These are phyloP conservation scores for Acanthosoma haemorrhoidale DNA, from an alignment of 2,888 invertebrate genomes.

Conservation along the genomic window DNA sequence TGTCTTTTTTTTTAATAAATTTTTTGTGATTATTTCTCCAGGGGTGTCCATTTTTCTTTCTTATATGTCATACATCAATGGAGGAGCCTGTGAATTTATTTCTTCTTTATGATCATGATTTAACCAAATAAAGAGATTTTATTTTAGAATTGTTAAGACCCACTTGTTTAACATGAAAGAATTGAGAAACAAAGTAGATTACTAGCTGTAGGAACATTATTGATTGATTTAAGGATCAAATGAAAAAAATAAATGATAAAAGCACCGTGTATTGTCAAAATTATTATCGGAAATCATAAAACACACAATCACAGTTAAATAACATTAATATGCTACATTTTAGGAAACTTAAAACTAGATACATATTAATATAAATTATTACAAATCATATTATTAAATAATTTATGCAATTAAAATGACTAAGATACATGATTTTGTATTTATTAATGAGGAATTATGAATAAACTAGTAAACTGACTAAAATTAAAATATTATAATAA, in stretches of 20 bases:
- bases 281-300: slow-evolving; percentile 4
- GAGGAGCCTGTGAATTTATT: too few species aligned
- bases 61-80: too few species aligned
- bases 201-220: too few species aligned
- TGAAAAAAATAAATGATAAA: not conserved
- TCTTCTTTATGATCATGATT: too few species aligned
- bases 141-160: too few species aligned
- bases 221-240: not conserved
- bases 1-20: too few species aligned
- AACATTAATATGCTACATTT: slow-evolving; percentile 1
- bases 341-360: slow-evolving; percentile 8
- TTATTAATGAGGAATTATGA: not conserved
- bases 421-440: not conserved
- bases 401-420: slow-evolving; percentile 5
- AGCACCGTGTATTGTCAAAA: slow-evolving; percentile 12
- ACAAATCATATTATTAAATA: slow-evolving; percentile 2
- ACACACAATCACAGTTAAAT: slow-evolving; percentile 12
- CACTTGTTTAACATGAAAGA: too few species aligned
- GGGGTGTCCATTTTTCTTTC: too few species aligned
- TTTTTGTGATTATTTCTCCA: too few species aligned
- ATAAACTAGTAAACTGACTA: not conserved
- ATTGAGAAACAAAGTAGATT: too few species aligned
- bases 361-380: not conserved
- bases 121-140: too few species aligned
- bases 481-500: slow-evolving; percentile 6